phyloP scores from a whole-genome alignment of 2,888 invertebrate species.

The Eumacrocentrus americanus region DNA sequence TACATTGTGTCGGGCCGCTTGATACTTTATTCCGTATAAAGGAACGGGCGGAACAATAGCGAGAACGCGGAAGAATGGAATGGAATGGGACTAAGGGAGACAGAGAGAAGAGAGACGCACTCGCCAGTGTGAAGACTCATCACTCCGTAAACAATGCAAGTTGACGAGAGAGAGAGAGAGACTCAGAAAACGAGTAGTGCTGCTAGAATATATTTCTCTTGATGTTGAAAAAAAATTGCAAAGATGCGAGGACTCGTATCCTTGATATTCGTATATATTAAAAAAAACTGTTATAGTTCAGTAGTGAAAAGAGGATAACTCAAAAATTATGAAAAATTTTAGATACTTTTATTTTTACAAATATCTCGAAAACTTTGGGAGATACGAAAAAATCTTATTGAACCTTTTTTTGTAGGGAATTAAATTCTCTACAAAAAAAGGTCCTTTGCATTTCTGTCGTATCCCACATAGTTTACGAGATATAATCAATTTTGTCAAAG shows the following conservation, averaged over 20 bases:
- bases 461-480: too few relatives aligned
- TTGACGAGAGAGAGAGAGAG: constrained; percentile 44
- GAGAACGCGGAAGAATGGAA: constrained; percentile 58
- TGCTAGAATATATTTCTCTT: background rate
- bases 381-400: too few relatives aligned
- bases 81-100: constrained; percentile 55
- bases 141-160: constrained; percentile 60
- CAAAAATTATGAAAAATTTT: too few relatives aligned
- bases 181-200: constrained; percentile 49
- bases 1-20: constrained; percentile 58
- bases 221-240: background rate
- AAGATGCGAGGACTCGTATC: background rate
- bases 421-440: too few relatives aligned
- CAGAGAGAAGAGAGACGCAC: constrained; percentile 35
- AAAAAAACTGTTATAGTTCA: too few relatives aligned
- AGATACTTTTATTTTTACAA: too few relatives aligned
- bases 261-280: too few relatives aligned
- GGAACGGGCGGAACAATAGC: constrained; percentile 58
- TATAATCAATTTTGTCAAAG: too few relatives aligned
- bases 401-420: too few relatives aligned
- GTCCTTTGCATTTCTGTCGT: too few relatives aligned
- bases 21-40: constrained; percentile 61
- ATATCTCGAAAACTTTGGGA: too few relatives aligned
- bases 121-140: constrained; percentile 59
- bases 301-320: too few relatives aligned